Evolutionary conservation across 1,140 invertebrate genomes (phyloP).

Genomic region (Magallana ariakensis): DNA sequence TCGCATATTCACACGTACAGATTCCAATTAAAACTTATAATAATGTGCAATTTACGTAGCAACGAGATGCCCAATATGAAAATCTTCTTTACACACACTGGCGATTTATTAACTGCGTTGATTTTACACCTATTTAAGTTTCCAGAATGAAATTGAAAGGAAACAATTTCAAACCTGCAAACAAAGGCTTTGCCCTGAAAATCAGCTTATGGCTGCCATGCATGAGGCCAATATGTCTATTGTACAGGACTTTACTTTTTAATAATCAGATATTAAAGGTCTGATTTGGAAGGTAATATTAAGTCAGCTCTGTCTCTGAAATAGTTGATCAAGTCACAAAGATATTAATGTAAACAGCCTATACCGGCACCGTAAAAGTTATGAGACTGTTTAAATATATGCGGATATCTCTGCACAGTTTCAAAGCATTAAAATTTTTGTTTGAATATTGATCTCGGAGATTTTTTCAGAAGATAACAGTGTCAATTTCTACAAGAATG

Average conservation of each 20-base stretch:
- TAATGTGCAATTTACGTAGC: not conserved
- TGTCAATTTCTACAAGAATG: conserved; percentile 34
- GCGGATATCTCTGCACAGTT: no score
- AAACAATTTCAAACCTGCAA: conserved; percentile 28
- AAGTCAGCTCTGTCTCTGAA: not conserved
- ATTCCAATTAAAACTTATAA: not conserved
- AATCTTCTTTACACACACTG: not conserved
- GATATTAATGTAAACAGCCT: not conserved
- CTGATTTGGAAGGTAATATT: conserved; percentile 38
- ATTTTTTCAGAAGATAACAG: not conserved
- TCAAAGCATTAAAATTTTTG: no score
- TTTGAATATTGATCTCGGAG: no score
- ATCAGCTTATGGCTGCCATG: conserved; percentile 22
- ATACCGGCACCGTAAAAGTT: no score
- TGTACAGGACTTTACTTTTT: conserved; percentile 30
- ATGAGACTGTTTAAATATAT: no score
- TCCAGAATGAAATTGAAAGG: conserved; percentile 9
- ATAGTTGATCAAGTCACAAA: conserved; percentile 8
- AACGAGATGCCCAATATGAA: not conserved
- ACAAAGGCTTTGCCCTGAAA: conserved; percentile 22
- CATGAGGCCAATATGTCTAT: conserved; percentile 8
- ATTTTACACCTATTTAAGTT: not conserved
- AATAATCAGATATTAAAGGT: conserved; percentile 35
- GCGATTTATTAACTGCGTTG: not conserved
- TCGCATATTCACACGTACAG: not conserved